A percentile compares a stretch with the other conserved stretches of the same genome.
Conservation (phyloP, 2,888 invertebrate species). For the Sarcophaga rosellei region DNA sequence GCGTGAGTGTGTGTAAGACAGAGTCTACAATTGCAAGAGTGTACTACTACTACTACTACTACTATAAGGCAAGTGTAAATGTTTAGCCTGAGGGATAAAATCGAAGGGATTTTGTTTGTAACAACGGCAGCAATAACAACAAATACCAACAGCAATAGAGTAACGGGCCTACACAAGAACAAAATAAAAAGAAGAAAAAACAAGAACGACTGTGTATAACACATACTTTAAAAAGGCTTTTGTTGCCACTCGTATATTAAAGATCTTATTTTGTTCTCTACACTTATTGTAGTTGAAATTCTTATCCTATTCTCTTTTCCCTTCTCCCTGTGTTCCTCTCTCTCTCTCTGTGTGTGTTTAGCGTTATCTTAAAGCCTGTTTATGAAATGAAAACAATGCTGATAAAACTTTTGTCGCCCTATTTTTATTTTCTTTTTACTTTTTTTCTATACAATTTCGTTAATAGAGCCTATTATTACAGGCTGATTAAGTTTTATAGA, state of each 20-base stretch:
- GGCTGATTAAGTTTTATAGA: constrained; percentile 45
- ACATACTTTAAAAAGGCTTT: neutral
- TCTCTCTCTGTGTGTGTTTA: neutral
- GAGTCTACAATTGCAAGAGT: no score
- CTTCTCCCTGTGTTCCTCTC: neutral
- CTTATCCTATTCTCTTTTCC: neutral
- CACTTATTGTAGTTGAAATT: neutral
- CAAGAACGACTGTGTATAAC: neutral
- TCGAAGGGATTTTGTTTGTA: constrained; percentile 51
- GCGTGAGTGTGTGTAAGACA: no score
- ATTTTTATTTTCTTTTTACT: neutral
- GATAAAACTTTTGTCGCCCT: no score
- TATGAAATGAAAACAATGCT: no score
- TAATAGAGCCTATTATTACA: constrained; percentile 38
- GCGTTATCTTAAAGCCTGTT: neutral
- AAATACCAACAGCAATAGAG: neutral
- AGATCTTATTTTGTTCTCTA: constrained; percentile 1
- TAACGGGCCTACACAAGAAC: neutral
- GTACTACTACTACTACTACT: no score
- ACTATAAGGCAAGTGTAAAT: neutral
- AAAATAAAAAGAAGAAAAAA: neutral
- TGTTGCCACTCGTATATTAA: neutral
- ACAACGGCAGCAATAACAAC: neutral
- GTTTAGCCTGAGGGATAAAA: constrained; percentile 47
- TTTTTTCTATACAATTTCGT: neutral